phyloP scores from a whole-genome alignment of 1,140 invertebrate species.

The Archegozetes longisetosus region DNA sequence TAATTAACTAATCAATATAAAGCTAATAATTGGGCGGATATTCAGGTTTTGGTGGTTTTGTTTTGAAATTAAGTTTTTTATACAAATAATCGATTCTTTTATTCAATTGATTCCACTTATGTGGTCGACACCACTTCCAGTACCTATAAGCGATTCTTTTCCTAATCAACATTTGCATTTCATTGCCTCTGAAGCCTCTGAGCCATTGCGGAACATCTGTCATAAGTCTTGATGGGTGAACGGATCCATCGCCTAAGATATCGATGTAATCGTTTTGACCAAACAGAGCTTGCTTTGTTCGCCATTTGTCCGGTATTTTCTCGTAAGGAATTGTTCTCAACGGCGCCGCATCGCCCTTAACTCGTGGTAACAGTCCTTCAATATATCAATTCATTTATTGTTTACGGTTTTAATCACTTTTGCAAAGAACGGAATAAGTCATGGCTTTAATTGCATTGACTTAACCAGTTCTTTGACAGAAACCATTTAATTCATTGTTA shows the following conservation, averaged over 20 bases:
- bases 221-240: conserved; percentile 63
- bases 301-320: conserved; percentile 47
- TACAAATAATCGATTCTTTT: conserved; percentile 56
- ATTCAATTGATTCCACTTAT: conserved; percentile 53
- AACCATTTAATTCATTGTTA: background rate
- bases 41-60: conserved; percentile 10
- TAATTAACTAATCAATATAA: no score
- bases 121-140: conserved; percentile 44
- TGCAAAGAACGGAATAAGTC: no score
- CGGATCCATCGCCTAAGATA: conserved; percentile 61
- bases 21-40: no score
- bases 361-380: conserved; percentile 25
- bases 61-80: conserved; percentile 46
- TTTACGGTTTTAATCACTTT: no score
- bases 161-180: conserved; percentile 52
- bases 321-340: conserved; percentile 49
- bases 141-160: conserved; percentile 47
- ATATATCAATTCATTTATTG: no score
- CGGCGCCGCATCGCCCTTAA: conserved; percentile 33
- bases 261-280: conserved; percentile 94
- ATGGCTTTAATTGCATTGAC: no score
- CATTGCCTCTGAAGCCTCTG: conserved; percentile 66
- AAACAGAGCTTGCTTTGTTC: conserved; percentile 55
- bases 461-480: no score
- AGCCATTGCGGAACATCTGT: conserved; percentile 73